A percentile compares a stretch with the other conserved stretches of the same genome.
Evolutionary conservation across 2,888 invertebrate genomes (phyloP).

Genomic region (Athetis lepigone): DNA sequence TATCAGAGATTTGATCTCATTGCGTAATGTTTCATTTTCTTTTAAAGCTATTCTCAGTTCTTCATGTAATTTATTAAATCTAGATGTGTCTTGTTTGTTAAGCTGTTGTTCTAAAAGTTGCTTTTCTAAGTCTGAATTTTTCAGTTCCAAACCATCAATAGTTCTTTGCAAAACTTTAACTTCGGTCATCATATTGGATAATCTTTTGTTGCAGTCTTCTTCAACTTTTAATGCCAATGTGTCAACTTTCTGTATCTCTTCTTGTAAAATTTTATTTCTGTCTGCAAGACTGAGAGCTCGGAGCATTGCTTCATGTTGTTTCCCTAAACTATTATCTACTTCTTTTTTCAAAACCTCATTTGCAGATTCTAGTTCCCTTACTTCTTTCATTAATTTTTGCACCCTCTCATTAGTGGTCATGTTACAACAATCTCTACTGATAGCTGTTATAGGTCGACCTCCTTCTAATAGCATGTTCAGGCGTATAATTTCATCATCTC

Average conservation of each 20-base stretch:
- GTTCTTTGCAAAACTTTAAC: constrained; percentile 90
- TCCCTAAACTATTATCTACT: constrained; percentile 90
- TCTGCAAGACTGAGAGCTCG: constrained; percentile 94
- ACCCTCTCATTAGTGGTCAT: constrained; percentile 89
- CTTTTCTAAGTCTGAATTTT: constrained; percentile 89
- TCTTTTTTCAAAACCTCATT: constrained; percentile 88
- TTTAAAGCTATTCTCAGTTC: constrained; percentile 73
- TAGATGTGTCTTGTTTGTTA: constrained; percentile 64
- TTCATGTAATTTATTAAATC: constrained; percentile 69
- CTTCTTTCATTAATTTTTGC: constrained; percentile 90
- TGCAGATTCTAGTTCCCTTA: constrained; percentile 91
- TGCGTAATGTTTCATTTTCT: constrained; percentile 84
- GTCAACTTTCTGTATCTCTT: constrained; percentile 93
- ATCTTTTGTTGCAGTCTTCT: constrained; percentile 93
- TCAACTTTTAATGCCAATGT: constrained; percentile 94
- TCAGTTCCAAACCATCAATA: constrained; percentile 84
- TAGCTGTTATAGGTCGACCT: constrained; percentile 92
- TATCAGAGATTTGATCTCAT: constrained; percentile 86
- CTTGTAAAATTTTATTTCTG: constrained; percentile 92
- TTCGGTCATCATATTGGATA: constrained; percentile 91
- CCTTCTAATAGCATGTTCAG: constrained; percentile 93
- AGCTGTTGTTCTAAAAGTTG: constrained; percentile 85
- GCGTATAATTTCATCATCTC: constrained; percentile 93
- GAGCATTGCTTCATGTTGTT: constrained; percentile 95
- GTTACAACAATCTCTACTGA: constrained; percentile 92